A percentile compares a stretch with the other conserved stretches of the same genome.
Evolutionary conservation across 2,113 vertebrate genomes (phyloP).

Genomic region (Hystrix cristata): DNA sequence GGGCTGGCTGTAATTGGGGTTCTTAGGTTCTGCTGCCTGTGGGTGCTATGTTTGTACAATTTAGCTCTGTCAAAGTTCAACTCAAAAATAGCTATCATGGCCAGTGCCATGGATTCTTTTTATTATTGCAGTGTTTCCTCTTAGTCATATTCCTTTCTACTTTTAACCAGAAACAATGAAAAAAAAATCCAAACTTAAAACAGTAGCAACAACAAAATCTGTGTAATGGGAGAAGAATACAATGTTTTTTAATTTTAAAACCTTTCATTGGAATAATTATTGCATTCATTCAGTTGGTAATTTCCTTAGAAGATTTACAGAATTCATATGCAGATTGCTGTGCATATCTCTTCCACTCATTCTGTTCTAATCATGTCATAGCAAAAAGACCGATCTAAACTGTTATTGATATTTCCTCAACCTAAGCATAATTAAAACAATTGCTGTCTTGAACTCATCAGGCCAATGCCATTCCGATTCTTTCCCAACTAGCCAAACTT

Average conservation of each 20-base stretch:
- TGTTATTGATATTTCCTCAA: neutral
- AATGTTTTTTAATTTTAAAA: neutral
- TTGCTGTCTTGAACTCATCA: neutral
- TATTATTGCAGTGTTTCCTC: neutral
- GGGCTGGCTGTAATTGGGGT: neutral
- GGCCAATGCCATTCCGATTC: neutral
- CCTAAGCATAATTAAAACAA: neutral
- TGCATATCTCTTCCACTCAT: neutral
- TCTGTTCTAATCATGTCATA: no score
- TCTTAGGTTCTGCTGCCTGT: neutral
- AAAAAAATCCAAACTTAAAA: neutral
- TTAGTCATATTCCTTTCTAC: neutral
- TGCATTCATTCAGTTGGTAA: neutral
- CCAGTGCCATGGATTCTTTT: neutral
- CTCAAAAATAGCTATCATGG: neutral
- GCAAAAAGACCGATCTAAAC: neutral
- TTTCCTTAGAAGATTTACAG: neutral
- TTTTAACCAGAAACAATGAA: neutral
- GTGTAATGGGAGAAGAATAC: no score
- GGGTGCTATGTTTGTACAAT: neutral
- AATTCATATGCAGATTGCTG: neutral
- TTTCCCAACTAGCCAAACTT: neutral
- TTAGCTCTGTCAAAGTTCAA: neutral
- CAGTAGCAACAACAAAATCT: neutral
- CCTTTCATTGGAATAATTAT: no score